These are phyloP conservation scores for Watsonalla binaria DNA, from an alignment of 2,888 invertebrate genomes.

Conservation along the genomic window DNA sequence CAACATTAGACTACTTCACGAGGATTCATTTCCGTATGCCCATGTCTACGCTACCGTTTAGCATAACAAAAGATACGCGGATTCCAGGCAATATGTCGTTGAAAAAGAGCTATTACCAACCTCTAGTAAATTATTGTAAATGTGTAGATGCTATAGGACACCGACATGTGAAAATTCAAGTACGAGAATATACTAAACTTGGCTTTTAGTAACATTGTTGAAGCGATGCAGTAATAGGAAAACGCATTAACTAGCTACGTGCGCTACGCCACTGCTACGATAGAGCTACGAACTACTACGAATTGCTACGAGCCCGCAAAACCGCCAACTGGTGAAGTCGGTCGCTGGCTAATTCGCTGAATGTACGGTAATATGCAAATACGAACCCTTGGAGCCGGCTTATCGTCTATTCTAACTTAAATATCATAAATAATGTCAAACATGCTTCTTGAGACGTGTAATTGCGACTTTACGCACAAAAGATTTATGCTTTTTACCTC, in stretches of 20 bases:
- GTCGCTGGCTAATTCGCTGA: conserved; percentile 10
- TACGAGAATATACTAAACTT: neutral
- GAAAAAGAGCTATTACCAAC: too few species aligned
- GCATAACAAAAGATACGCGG: too few species aligned
- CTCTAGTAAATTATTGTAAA: too few species aligned
- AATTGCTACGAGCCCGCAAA: conserved; percentile 12
- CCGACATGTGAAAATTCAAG: neutral
- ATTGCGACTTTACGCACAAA: neutral
- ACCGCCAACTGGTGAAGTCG: conserved; percentile 6
- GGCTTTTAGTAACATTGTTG: neutral
- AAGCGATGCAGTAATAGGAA: neutral
- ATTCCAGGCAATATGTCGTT: too few species aligned
- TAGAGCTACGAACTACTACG: conserved; percentile 8
- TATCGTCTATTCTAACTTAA: neutral
- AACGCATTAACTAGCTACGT: conserved; percentile 3
- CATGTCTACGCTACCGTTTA: too few species aligned
- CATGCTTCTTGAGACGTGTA: neutral
- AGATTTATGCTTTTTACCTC: neutral
- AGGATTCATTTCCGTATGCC: too few species aligned
- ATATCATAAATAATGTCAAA: neutral
- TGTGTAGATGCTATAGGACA: neutral
- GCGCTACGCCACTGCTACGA: conserved; percentile 2
- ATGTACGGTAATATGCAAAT: conserved; percentile 9
- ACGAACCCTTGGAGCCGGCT: neutral
- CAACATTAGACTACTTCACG: too few species aligned